Evolutionary conservation across 2,888 invertebrate genomes (phyloP).

Genomic region (Teinopalpus imperialis): DNA sequence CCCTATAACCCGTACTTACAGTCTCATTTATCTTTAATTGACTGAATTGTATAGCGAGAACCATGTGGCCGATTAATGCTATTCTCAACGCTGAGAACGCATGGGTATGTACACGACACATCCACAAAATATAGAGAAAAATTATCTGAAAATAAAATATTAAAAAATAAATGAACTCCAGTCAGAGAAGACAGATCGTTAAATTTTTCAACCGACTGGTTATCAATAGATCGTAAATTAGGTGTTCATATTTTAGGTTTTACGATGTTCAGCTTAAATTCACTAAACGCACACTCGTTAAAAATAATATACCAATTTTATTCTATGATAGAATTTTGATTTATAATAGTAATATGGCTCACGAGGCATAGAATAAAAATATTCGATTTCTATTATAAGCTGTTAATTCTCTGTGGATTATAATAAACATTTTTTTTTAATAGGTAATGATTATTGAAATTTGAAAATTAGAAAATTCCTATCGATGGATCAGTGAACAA

Average conservation of each 20-base stretch:
- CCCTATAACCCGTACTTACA: slow-evolving; percentile 54
- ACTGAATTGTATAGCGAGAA: slow-evolving; percentile 59
- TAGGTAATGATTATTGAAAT: too few species aligned
- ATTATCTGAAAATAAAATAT: too few species aligned
- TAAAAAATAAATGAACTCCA: slow-evolving; percentile 51
- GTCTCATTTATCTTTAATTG: slow-evolving; percentile 74
- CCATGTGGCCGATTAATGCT: too few species aligned
- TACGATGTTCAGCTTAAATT: slow-evolving; percentile 24
- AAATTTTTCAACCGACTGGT: slow-evolving; percentile 42
- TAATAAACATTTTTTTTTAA: too few species aligned
- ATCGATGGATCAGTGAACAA: slow-evolving; percentile 32
- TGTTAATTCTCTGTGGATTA: too few species aligned
- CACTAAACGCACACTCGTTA: slow-evolving; percentile 9
- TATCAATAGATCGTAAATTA: slow-evolving; percentile 33
- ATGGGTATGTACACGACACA: slow-evolving; percentile 49
- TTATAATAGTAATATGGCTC: neutral
- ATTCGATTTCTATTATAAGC: too few species aligned
- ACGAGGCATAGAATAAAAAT: too few species aligned
- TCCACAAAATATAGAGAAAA: too few species aligned
- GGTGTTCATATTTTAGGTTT: slow-evolving; percentile 28
- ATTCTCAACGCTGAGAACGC: too few species aligned
- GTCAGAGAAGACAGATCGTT: slow-evolving; percentile 44
- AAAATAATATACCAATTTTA: slow-evolving; percentile 19
- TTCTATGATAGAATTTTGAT: neutral
- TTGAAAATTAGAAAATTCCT: slow-evolving; percentile 7